Percentiles rank a stretch among this genome's conserved stretches.
Conservation (phyloP, 2,888 invertebrate species). For the Aspidiotus destructor region DNA sequence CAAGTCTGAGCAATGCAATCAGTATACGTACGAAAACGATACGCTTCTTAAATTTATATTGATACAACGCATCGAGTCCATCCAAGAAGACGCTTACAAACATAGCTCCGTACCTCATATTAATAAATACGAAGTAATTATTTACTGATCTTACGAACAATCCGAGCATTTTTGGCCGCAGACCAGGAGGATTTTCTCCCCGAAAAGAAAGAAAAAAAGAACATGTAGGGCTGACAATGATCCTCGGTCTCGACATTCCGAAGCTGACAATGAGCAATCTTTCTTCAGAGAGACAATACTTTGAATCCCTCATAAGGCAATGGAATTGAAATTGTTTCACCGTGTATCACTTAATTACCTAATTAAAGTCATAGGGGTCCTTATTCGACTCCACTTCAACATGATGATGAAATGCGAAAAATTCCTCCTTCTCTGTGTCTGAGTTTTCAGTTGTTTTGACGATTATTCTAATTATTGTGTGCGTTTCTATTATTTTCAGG, state of each 20-base stretch:
- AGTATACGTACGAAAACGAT: slow-evolving; percentile 29
- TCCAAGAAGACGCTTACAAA: slow-evolving; percentile 27
- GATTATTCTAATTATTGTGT: too few relatives aligned
- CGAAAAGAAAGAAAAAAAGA: background rate
- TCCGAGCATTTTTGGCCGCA: background rate
- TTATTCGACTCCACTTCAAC: too few relatives aligned
- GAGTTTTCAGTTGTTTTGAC: too few relatives aligned
- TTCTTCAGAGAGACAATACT: too few relatives aligned
- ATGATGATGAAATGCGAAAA: too few relatives aligned
- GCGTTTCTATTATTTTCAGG: too few relatives aligned
- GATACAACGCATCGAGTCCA: slow-evolving; percentile 26
- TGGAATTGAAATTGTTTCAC: too few relatives aligned
- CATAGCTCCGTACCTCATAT: slow-evolving; percentile 20
- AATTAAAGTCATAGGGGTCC: too few relatives aligned
- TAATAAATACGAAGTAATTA: slow-evolving; percentile 29
- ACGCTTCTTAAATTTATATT: slow-evolving; percentile 26
- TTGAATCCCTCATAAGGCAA: too few relatives aligned
- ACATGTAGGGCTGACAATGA: background rate
- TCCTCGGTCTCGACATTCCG: background rate
- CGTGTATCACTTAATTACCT: too few relatives aligned
- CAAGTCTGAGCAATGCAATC: slow-evolving; percentile 25
- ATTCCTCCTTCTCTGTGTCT: too few relatives aligned
- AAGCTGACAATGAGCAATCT: too few relatives aligned
- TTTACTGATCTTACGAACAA: background rate
- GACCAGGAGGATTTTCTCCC: background rate